Percentiles rank a stretch among this genome's conserved stretches.
phyloP scores from a whole-genome alignment of 23 tunicate species.

The Trididemnum miniatum region DNA sequence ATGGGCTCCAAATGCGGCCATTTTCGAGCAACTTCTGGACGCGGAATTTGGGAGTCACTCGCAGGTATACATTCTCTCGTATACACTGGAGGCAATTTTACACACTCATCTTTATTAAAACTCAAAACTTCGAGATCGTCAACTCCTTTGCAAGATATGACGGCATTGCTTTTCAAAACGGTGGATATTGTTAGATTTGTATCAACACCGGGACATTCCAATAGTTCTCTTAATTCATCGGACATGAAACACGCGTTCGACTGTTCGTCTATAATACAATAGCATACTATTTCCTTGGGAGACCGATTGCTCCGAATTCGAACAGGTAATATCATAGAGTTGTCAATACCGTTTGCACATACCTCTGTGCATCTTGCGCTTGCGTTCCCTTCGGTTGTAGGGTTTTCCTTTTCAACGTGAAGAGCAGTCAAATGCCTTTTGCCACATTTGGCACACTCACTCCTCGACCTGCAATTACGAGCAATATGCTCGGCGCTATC shows the following conservation, averaged over 20 bases:
- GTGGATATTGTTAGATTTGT: slow-evolving; percentile 15
- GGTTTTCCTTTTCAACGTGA: slow-evolving; percentile 2
- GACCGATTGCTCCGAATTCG: slow-evolving; percentile 6
- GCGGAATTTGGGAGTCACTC: slow-evolving; percentile 8
- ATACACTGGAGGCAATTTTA: slow-evolving; percentile 5
- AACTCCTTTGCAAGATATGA: not conserved
- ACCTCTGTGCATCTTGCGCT: slow-evolving; percentile 9
- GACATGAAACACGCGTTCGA: slow-evolving; percentile 17
- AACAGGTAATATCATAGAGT: slow-evolving; percentile 19
- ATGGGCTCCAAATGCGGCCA: slow-evolving; percentile 26
- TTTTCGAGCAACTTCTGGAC: slow-evolving; percentile 19
- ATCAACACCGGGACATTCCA: not conserved
- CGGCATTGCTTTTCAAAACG: slow-evolving; percentile 1
- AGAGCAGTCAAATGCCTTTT: not conserved
- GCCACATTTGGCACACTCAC: slow-evolving; percentile 15
- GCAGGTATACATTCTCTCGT: slow-evolving; percentile 27
- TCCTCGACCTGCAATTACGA: not conserved
- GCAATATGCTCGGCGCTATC: slow-evolving; percentile 5
- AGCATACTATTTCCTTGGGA: slow-evolving; percentile 21
- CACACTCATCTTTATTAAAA: not conserved
- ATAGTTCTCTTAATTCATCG: slow-evolving; percentile 9
- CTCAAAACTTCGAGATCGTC: slow-evolving; percentile 1
- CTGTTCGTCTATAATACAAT: slow-evolving; percentile 17
- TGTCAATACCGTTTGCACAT: not conserved
- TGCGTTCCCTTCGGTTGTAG: not conserved